Conservation (phyloP, 1,140 invertebrate genomes). For the Odontomachus brunneus region DNA sequence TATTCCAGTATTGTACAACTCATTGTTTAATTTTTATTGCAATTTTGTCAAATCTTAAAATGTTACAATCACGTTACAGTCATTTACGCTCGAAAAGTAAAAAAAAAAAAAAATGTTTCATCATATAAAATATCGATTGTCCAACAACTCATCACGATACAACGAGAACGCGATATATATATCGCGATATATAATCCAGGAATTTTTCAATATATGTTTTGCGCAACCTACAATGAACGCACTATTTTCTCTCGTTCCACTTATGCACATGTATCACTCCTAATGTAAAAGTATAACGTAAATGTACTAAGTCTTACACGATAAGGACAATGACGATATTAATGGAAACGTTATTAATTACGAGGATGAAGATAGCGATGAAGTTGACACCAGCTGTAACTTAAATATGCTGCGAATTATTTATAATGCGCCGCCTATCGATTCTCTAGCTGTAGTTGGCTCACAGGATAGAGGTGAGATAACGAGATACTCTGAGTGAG, state of each 20-base stretch:
- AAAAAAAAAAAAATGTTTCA: slow-evolving; percentile 8
- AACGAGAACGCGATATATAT: slow-evolving; percentile 21
- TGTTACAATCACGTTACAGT: background rate
- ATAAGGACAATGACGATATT: too few species aligned
- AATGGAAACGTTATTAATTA: too few species aligned
- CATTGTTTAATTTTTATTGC: slow-evolving; percentile 5
- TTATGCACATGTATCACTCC: slow-evolving; percentile 34
- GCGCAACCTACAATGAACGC: slow-evolving; percentile 41
- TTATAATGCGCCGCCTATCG: too few species aligned
- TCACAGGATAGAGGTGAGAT: too few species aligned
- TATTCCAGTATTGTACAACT: background rate
- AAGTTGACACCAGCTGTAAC: too few species aligned
- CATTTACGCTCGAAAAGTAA: background rate
- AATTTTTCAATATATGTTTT: slow-evolving; percentile 35
- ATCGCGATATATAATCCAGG: slow-evolving; percentile 24
- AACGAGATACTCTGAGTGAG: too few species aligned
- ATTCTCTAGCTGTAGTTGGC: too few species aligned
- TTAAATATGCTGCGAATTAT: too few species aligned
- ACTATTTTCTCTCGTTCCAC: slow-evolving; percentile 42
- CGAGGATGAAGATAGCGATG: too few species aligned
- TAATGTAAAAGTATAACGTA: slow-evolving; percentile 47
- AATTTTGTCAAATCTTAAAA: slow-evolving; percentile 3
- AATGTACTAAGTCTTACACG: slow-evolving; percentile 18
- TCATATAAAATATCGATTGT: slow-evolving; percentile 43
- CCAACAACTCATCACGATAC: slow-evolving; percentile 39